Conservation (phyloP, 1,140 invertebrate genomes). For the Chymomyza costata region DNA sequence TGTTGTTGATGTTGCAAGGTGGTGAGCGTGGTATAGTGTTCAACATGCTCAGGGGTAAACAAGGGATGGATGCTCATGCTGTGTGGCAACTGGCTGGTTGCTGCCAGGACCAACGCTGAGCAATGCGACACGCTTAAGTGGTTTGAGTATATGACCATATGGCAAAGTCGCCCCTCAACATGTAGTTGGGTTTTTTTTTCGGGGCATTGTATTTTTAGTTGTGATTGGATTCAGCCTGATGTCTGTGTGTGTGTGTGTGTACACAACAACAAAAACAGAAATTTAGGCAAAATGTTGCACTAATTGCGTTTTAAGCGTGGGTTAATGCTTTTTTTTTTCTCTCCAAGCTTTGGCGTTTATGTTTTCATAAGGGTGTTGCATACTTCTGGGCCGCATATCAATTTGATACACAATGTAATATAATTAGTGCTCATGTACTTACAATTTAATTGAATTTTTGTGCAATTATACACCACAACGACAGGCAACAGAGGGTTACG, state of each 20-base stretch:
- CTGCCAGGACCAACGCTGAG: constrained; percentile 20
- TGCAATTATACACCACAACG: constrained; percentile 49
- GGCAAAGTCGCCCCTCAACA: constrained; percentile 34
- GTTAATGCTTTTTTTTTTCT: constrained; percentile 19
- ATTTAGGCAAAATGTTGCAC: constrained; percentile 22
- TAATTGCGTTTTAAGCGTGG: constrained; percentile 44
- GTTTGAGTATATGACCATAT: constrained; percentile 56
- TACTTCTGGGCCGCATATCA: constrained; percentile 14
- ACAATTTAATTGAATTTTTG: constrained; percentile 60
- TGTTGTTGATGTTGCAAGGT: constrained; percentile 26
- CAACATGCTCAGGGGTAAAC: constrained; percentile 5
- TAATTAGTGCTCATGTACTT: constrained; percentile 41
- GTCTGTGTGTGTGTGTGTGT: constrained; percentile 3
- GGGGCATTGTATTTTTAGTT: constrained; percentile 1
- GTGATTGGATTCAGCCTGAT: constrained; percentile 1
- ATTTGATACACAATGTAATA: constrained; percentile 54
- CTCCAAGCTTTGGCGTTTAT: too few relatives aligned
- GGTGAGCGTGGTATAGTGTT: constrained; percentile 23
- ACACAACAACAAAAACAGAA: constrained; percentile 11
- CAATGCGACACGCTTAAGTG: constrained; percentile 50
- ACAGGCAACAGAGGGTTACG: constrained; percentile 31
- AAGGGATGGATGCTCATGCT: constrained; percentile 45
- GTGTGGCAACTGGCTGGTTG: constrained; percentile 24
- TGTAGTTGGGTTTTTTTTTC: constrained; percentile 7
- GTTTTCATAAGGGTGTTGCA: too few relatives aligned